These are phyloP conservation scores for Toxotes chatareus DNA, from an alignment of 2,113 vertebrate genomes.

Conservation along the genomic window DNA sequence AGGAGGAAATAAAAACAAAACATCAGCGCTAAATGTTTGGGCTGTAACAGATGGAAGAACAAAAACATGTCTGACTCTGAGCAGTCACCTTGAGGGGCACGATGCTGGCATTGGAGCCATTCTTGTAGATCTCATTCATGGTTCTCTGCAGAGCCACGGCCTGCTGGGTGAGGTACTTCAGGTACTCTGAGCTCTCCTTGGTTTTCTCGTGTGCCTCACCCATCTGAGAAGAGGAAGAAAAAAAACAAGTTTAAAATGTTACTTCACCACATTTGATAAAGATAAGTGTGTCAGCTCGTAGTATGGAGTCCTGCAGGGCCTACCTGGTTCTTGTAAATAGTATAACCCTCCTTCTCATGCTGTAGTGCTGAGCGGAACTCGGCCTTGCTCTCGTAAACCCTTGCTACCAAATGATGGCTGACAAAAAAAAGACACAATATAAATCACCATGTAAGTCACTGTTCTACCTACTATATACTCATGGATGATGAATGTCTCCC, in stretches of 20 bases:
- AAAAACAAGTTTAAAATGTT: not conserved
- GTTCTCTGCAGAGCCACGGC: constrained; percentile 98
- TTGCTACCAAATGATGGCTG: constrained; percentile 96
- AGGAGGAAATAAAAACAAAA: not conserved
- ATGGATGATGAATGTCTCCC: constrained; percentile 32
- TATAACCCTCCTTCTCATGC: constrained; percentile 98
- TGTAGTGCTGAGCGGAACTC: constrained; percentile 98
- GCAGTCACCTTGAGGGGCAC: constrained; percentile 92
- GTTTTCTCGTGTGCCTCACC: constrained; percentile 98
- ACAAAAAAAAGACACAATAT: not conserved
- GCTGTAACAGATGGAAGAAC: not conserved
- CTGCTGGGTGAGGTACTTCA: constrained; percentile 98
- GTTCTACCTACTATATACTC: not conserved
- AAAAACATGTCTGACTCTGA: not conserved
- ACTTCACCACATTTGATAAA: not conserved
- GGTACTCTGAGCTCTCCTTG: constrained; percentile 98
- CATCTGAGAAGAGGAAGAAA: constrained; percentile 81
- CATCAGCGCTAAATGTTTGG: not conserved
- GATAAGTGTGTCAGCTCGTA: not conserved
- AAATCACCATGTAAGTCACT: not conserved
- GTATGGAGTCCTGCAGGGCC: not conserved
- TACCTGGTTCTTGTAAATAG: constrained; percentile 99
- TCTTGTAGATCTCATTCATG: constrained; percentile 99
- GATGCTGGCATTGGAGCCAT: constrained; percentile 95
- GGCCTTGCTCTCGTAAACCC: constrained; percentile 97